phyloP scores from a whole-genome alignment of 1,140 invertebrate species.

The Phenacoccus solenopsis region DNA sequence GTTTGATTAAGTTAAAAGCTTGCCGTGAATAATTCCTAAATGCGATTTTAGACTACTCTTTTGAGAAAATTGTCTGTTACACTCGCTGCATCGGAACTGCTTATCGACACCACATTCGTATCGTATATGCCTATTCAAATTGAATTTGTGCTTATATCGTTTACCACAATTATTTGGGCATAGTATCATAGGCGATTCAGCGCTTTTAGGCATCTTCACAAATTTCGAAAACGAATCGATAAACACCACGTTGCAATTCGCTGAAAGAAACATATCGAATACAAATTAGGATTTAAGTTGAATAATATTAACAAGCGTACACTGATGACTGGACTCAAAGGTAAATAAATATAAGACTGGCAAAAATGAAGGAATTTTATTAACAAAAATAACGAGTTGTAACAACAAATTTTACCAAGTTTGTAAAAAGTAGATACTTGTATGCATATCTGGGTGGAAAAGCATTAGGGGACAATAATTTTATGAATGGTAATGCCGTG shows the following conservation, averaged over 20 bases:
- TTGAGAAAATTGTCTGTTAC: neutral
- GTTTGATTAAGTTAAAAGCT: neutral
- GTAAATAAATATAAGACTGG: too few relatives aligned
- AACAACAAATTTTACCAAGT: too few relatives aligned
- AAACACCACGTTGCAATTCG: too few relatives aligned
- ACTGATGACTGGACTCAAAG: too few relatives aligned
- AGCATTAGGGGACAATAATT: too few relatives aligned
- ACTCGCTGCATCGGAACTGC: slow-evolving; percentile 12
- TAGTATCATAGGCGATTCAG: neutral
- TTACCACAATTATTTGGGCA: slow-evolving; percentile 20
- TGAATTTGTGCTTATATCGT: slow-evolving; percentile 15
- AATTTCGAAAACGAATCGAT: neutral
- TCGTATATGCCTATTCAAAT: neutral
- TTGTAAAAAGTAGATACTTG: too few relatives aligned
- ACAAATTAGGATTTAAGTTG: too few relatives aligned
- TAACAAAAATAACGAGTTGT: too few relatives aligned
- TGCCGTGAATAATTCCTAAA: slow-evolving; percentile 18
- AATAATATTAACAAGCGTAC: too few relatives aligned
- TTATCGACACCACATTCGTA: slow-evolving; percentile 16
- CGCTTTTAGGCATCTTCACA: neutral
- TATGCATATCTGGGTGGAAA: too few relatives aligned
- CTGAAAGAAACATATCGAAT: too few relatives aligned
- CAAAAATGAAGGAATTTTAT: too few relatives aligned
- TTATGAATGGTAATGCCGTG: slow-evolving; percentile 31
- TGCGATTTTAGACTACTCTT: slow-evolving; percentile 16